Base-by-base conservation (phyloP, 2,113 vertebrate genomes). In the Rhea pennata region DNA sequence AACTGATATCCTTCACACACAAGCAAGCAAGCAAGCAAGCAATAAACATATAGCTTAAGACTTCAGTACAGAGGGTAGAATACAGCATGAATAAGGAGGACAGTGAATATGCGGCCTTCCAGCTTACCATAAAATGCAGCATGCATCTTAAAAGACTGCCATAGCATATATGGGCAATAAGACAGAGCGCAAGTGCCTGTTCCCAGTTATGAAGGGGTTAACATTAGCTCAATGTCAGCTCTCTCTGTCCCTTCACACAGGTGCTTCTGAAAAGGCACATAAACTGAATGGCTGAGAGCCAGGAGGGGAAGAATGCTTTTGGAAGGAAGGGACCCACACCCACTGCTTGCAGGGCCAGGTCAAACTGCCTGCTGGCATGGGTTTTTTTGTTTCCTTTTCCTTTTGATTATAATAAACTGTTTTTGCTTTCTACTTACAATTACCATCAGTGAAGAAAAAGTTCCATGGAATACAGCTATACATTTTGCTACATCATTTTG, bases 241-340 rank as follows among this genome's bases (percentile, higher is more conserved):
- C 33, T 5, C 58, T 69, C 42, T 33, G 31, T 53, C 36, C 56
- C 39, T 90, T 84, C 67, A 39, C 67, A 39, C 72, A 95, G 73
- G 90, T 97, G 94, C 82, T 93, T 51, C 92, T 67, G 78, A 91
- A 88, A 88, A 90, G 85, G 40, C 76, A 84, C 65, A 70, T 10
- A 14, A 82, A 56, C 44, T 70, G 53, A 92, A 58, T 54, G 77
- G 67, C 75, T 46, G 36, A 67, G 84, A 96, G 10, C 23, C 50
- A 87, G 85, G 82, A 80, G 33, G 42, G 53, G 64, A 87, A 88
- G 66, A 96, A 96, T 44, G 70, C 24, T 70, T 79, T 85, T 62
- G 87, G 67, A 94, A 96, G 94, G 92, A 96, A 97, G 64, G 71
- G 87, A 93, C 78, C 64, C 86, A 93, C 88, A 96, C 65, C 76